These are phyloP conservation scores for Ammospiza nelsoni DNA, from an alignment of 2,113 vertebrate species.

Conservation along the genomic window DNA sequence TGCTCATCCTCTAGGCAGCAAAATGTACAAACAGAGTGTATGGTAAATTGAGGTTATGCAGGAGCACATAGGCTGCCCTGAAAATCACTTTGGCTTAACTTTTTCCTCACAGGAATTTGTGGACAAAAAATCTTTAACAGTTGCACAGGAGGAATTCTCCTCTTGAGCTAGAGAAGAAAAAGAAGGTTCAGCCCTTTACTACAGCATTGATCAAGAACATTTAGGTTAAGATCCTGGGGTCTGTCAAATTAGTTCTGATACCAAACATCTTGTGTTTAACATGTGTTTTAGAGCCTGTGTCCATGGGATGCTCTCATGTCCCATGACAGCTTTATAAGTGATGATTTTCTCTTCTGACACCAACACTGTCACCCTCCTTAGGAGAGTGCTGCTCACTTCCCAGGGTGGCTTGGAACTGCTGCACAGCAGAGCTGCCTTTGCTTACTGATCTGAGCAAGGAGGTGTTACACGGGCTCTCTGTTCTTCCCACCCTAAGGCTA, in stretches of 20 bases:
- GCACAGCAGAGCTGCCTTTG: not conserved
- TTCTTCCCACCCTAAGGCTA: constrained; percentile 8
- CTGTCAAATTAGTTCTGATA: not conserved
- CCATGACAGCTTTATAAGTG: not conserved
- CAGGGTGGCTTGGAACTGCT: not conserved
- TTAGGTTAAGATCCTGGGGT: not conserved
- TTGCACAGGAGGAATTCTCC: not conserved
- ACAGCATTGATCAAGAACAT: not conserved
- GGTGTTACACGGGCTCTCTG: not conserved
- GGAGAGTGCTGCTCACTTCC: not conserved
- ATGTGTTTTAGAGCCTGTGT: not conserved
- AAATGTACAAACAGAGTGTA: not conserved
- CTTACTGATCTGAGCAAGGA: not conserved
- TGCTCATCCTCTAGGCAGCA: not conserved
- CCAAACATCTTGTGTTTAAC: not conserved
- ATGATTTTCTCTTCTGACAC: not conserved
- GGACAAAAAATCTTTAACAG: not conserved
- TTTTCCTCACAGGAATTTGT: not conserved
- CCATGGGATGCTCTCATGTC: not conserved
- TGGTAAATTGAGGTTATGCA: not conserved
- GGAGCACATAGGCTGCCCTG: not conserved
- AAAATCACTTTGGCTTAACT: not conserved
- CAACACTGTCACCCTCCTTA: not conserved
- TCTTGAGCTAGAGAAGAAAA: not conserved
- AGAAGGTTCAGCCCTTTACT: not conserved